A percentile compares a stretch with the other conserved stretches of the same genome.
Conservation (phyloP, 2,888 invertebrate genomes). For the Pseudococcus longispinus region DNA sequence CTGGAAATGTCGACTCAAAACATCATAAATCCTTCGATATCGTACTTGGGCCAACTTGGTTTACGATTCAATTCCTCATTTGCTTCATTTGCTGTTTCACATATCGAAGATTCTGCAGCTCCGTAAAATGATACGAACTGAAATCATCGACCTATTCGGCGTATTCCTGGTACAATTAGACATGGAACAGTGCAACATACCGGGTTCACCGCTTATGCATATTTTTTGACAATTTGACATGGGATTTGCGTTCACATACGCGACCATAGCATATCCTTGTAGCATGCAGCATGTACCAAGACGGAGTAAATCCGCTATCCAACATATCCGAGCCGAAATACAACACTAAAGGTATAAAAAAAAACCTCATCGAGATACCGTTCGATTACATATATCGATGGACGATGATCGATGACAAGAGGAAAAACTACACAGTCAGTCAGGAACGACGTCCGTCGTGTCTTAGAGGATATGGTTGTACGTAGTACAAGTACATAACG, state of each 20-base stretch:
- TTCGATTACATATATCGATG: constrained; percentile 9
- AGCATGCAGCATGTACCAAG: neutral
- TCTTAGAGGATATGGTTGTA: constrained; percentile 12
- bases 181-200: too few relatives aligned
- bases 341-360: neutral
- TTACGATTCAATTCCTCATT: too few relatives aligned
- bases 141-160: neutral
- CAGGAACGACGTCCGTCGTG: neutral
- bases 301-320: neutral
- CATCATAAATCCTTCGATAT: too few relatives aligned
- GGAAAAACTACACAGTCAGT: neutral
- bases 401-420: neutral
- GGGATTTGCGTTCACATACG: neutral
- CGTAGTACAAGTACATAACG: neutral
- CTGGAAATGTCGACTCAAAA: too few relatives aligned
- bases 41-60: too few relatives aligned
- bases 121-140: neutral
- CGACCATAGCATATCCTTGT: neutral
- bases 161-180: too few relatives aligned
- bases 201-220: neutral
- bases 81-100: too few relatives aligned
- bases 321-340: neutral
- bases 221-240: neutral
- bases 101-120: too few relatives aligned
- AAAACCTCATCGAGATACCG: neutral